Percentiles rank a stretch among this genome's conserved stretches.
Conservation (phyloP, 2,113 vertebrate genomes). For the Solenodon paradoxus region DNA sequence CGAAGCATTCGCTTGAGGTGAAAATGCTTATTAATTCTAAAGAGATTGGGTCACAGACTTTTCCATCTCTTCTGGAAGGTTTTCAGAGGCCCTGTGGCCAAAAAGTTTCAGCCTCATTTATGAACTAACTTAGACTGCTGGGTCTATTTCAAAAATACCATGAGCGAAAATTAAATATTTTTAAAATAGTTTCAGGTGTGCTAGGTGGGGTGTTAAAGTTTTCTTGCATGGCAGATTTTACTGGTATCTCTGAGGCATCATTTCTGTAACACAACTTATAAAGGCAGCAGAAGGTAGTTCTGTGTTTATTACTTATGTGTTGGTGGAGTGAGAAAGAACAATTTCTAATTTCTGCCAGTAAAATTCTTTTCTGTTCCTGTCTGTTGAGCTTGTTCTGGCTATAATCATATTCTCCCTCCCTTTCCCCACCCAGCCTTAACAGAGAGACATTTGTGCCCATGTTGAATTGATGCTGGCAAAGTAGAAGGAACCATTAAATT, state of each 20-base stretch:
- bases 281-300: conserved; percentile 76
- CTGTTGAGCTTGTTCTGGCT: conserved; percentile 71
- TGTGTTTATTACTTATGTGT: conserved; percentile 78
- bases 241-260: conserved; percentile 46
- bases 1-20: background rate
- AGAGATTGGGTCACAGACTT: conserved; percentile 10
- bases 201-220: background rate
- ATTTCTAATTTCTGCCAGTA: conserved; percentile 80
- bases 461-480: conserved; percentile 49
- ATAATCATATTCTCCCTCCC: conserved; percentile 26
- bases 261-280: conserved; percentile 55
- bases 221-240: conserved; percentile 1
- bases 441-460: conserved; percentile 59
- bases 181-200: conserved; percentile 44
- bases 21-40: conserved; percentile 39
- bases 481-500: conserved; percentile 45
- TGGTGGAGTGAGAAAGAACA: conserved; percentile 80
- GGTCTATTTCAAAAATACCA: background rate
- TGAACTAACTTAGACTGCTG: background rate
- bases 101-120: conserved; percentile 8
- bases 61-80: conserved; percentile 46
- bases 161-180: conserved; percentile 37
- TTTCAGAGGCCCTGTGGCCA: background rate
- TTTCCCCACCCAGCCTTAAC: conserved; percentile 33
- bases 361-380: conserved; percentile 76